Percentiles rank a stretch among this genome's conserved stretches.
Conservation (phyloP, 2,888 invertebrate species). For the Nephrotoma appendiculata region DNA sequence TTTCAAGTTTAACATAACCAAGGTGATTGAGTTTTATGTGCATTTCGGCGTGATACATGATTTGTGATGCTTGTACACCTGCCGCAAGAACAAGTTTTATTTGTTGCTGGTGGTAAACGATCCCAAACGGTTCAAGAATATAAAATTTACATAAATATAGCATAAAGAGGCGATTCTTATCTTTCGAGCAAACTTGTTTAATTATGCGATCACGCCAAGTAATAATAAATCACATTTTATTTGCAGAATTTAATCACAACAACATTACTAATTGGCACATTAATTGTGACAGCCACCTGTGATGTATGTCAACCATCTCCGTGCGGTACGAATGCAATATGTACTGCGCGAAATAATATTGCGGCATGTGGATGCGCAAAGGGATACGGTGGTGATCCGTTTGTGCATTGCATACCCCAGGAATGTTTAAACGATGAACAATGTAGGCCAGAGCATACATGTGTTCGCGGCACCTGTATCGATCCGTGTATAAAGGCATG, state of each 20-base stretch:
- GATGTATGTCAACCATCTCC: background rate
- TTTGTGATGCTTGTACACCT: too few relatives aligned
- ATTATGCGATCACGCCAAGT: too few relatives aligned
- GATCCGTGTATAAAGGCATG: background rate
- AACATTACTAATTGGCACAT: background rate
- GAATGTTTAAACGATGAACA: background rate
- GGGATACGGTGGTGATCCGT: background rate
- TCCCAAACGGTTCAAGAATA: too few relatives aligned
- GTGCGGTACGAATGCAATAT: background rate
- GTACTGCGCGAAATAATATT: background rate
- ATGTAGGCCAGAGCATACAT: background rate
- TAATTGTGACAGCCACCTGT: background rate
- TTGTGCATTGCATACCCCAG: background rate
- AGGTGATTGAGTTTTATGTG: too few relatives aligned
- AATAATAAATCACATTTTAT: background rate
- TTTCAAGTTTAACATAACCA: too few relatives aligned
- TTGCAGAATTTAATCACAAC: background rate
- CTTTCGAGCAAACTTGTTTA: too few relatives aligned
- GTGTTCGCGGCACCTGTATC: background rate
- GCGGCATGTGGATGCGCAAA: background rate
- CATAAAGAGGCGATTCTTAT: too few relatives aligned
- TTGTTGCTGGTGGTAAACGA: too few relatives aligned
- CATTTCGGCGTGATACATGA: too few relatives aligned
- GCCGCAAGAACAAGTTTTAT: too few relatives aligned
- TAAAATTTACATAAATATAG: too few relatives aligned